These are phyloP conservation scores for Drosophila insularis DNA, from an alignment of 1,140 invertebrate genomes.

Conservation along the genomic window DNA sequence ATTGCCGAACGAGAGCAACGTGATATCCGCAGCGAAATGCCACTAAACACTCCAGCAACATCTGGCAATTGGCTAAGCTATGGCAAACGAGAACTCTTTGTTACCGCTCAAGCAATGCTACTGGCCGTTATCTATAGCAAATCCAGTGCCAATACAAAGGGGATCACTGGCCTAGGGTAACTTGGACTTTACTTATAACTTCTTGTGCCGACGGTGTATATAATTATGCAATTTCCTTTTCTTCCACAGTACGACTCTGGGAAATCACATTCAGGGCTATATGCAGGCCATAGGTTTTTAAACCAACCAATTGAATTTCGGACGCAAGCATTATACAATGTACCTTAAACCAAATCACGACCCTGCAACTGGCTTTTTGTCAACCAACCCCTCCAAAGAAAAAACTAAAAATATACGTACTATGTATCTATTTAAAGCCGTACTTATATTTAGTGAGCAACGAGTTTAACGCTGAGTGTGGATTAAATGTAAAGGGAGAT, in stretches of 20 bases:
- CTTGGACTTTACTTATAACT: neutral
- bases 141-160: conserved; percentile 43
- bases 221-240: neutral
- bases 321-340: neutral
- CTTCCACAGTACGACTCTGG: conserved; percentile 32
- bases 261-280: conserved; percentile 42
- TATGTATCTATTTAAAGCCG: neutral
- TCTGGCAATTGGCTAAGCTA: conserved; percentile 29
- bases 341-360: conserved; percentile 19
- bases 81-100: conserved; percentile 45
- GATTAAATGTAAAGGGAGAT: conserved; percentile 36
- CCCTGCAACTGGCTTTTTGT: conserved; percentile 7
- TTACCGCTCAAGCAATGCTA: conserved; percentile 48
- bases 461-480: conserved; percentile 53
- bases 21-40: neutral
- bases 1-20: neutral
- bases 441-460: conserved; percentile 22
- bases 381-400: conserved; percentile 11
- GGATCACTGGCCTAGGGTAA: conserved; percentile 41
- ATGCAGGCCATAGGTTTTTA: conserved; percentile 52
- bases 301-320: neutral
- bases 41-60: neutral
- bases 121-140: conserved; percentile 52
- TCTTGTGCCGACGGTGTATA: neutral
- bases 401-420: neutral